A percentile compares a stretch with the other conserved stretches of the same genome.
Conservation (phyloP, 2,797 vertebrate genomes). For the Ceyx erithaca region DNA sequence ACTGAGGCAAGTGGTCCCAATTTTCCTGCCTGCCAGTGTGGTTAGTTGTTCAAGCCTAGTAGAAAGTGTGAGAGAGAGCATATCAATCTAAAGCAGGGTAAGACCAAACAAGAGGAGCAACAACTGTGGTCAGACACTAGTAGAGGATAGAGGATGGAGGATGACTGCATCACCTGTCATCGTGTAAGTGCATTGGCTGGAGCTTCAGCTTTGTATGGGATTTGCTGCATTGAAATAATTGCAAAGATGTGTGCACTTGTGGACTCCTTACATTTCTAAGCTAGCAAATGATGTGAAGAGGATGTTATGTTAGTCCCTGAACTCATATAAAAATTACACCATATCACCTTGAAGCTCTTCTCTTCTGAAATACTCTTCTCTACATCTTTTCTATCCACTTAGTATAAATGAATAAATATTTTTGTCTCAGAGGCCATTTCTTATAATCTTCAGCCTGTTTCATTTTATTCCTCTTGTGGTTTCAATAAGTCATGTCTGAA, state of each 20-base stretch:
- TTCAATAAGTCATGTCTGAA: not conserved
- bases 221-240: not conserved
- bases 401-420: not conserved
- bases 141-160: no score
- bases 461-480: not conserved
- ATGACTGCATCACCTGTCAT: not conserved
- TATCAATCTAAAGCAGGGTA: not conserved
- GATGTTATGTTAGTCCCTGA: not conserved
- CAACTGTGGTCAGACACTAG: no score
- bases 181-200: accelerated
- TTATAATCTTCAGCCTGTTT: not conserved
- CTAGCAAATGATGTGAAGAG: accelerated
- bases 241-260: not conserved
- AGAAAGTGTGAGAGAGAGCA: not conserved
- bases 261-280: not conserved
- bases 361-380: not conserved
- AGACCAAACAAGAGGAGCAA: not conserved
- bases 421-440: not conserved
- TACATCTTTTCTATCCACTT: not conserved
- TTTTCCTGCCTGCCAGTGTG: not conserved
- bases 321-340: not conserved
- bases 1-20: not conserved
- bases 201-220: not conserved
- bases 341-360: not conserved
- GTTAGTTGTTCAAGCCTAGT: not conserved